phyloP scores from a whole-genome alignment of 2,888 invertebrate genomes.

The Erebia epiphron region DNA sequence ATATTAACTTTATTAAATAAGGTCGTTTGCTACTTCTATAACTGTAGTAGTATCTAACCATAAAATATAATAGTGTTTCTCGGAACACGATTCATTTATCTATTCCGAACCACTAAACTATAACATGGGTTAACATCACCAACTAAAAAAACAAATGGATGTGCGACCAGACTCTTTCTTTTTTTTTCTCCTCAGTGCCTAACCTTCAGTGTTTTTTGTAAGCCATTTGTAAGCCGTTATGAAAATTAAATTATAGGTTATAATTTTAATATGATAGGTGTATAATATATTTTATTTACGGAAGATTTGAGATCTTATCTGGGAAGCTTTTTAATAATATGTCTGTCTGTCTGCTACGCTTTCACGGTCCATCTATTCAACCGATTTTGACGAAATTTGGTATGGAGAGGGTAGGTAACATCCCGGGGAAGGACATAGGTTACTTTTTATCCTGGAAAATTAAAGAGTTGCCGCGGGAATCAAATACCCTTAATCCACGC shows the following conservation, averaged over 20 bases:
- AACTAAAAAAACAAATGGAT: slow-evolving; percentile 66
- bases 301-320: slow-evolving; percentile 71
- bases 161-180: slow-evolving; percentile 64
- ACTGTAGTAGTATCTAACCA: slow-evolving; percentile 44
- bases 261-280: slow-evolving; percentile 82
- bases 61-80: slow-evolving; percentile 67
- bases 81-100: slow-evolving; percentile 65
- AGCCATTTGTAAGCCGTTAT: slow-evolving; percentile 68
- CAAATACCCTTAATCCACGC: too few relatives aligned
- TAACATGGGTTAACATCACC: slow-evolving; percentile 57
- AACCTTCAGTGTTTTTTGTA: slow-evolving; percentile 63
- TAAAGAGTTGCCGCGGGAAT: too few relatives aligned
- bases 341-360: too few relatives aligned
- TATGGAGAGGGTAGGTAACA: too few relatives aligned
- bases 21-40: slow-evolving; percentile 1
- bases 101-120: slow-evolving; percentile 66
- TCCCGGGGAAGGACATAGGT: too few relatives aligned
- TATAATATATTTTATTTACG: slow-evolving; percentile 71
- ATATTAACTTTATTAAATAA: too few relatives aligned
- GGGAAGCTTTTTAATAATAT: slow-evolving; percentile 24
- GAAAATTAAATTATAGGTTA: slow-evolving; percentile 82
- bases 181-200: slow-evolving; percentile 75
- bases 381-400: too few relatives aligned
- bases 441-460: too few relatives aligned
- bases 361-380: too few relatives aligned